Evolutionary conservation across 2,113 vertebrate species (phyloP).

Genomic region (Uropsilus gracilis): DNA sequence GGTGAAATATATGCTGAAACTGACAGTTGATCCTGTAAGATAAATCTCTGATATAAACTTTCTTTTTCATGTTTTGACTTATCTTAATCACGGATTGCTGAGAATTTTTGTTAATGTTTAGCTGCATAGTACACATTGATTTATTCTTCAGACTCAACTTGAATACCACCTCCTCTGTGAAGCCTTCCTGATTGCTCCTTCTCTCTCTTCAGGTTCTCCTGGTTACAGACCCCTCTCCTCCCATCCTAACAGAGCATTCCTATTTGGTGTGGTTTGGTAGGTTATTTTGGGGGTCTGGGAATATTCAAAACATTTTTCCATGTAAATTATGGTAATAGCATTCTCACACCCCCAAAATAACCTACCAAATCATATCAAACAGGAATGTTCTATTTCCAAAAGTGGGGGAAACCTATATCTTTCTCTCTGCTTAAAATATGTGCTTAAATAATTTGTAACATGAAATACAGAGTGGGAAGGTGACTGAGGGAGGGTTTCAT

Average conservation of each 20-base stretch:
- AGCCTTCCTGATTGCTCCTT: neutral
- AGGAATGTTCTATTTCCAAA: neutral
- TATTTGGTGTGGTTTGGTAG: neutral
- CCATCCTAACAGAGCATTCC: neutral
- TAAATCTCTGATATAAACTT: neutral
- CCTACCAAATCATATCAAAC: neutral
- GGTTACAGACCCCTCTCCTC: neutral
- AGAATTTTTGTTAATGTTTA: neutral
- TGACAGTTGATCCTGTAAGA: neutral
- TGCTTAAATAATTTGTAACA: constrained; percentile 16
- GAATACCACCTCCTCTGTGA: neutral
- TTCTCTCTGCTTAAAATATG: neutral
- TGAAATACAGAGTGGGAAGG: neutral
- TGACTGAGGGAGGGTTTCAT: neutral
- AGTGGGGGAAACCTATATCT: neutral
- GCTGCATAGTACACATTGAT: neutral
- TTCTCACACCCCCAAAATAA: neutral
- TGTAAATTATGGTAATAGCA: neutral
- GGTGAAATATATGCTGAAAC: neutral
- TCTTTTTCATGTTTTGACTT: neutral
- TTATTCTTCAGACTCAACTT: neutral
- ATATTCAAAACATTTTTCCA: neutral
- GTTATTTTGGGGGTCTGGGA: neutral
- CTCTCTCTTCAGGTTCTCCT: neutral
- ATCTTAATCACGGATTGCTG: neutral